Base-by-base conservation (phyloP, 2,797 vertebrate genomes). In the Anabacerthia variegaticeps region DNA sequence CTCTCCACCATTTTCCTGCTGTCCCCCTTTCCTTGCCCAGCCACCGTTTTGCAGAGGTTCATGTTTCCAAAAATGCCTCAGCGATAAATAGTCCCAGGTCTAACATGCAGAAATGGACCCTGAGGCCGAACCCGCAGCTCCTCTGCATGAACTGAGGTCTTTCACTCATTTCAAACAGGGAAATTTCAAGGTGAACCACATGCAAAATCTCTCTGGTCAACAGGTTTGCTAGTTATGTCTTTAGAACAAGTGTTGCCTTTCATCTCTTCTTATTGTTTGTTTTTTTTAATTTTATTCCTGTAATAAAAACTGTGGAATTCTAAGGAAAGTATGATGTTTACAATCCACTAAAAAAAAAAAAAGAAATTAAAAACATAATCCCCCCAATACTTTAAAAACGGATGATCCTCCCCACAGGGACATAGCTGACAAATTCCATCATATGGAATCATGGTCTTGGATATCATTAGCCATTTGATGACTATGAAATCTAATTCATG, bases 171-270 rank as follows among this genome's bases (percentile, higher is more conserved):
- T 85, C 46, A 65, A 65, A 51, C 1, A 6, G 24, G 4, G n/a
- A 66, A 61, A 46, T 19, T 39, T 43, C 48, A 68, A 54, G 44
- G 44, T 67, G 52, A 84, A 94, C 34, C 8, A 32, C 26, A 14
- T 0, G 0, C 1, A 1, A 73, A 72, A 46, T 20, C 5, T 51
- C 21, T 36, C 24, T 51, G 12, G 22, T 34, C 58, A 76, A 84
- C 5, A 69, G 13, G 37, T 79, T 88, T 0, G 0, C 6, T 28
- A 46, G 6, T 24, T 48, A 43, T 0, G 1, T 19, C 37, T 63
- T 61, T 69, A 65, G 34, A 80, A 68, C 2, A 43, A 88, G 32
- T 1, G 0, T 20, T 63, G 28, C 12, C 7, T 63, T 82, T 52
- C 11, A 28, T 20, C 4, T 69, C 71, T 54, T 39, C 21, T 24